phyloP scores from a whole-genome alignment of 64 coral and sea anemone species.

The Porites australiensis region DNA sequence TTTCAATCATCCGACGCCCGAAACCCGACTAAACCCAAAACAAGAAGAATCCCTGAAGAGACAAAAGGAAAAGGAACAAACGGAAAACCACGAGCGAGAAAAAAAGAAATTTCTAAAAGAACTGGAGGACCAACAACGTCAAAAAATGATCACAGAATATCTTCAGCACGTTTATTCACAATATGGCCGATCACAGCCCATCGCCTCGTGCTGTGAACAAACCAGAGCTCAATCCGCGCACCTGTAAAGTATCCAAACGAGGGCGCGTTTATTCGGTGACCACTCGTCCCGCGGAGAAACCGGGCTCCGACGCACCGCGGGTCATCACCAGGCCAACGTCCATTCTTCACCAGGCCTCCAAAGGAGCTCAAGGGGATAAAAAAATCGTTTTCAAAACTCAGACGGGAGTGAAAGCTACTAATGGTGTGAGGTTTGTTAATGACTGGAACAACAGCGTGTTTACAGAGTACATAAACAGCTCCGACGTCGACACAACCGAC shows the following conservation, averaged over 20 bases:
- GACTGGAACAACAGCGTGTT: slow-evolving; percentile 88
- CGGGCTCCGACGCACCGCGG: neutral
- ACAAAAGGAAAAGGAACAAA: slow-evolving; percentile 75
- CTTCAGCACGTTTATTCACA: slow-evolving; percentile 70
- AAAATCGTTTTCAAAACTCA: slow-evolving; percentile 52
- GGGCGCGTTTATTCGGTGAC: slow-evolving; percentile 64
- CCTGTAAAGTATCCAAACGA: slow-evolving; percentile 54
- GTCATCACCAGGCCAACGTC: slow-evolving; percentile 66
- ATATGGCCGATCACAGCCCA: neutral
- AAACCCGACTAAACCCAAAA: neutral
- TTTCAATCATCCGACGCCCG: too few relatives aligned
- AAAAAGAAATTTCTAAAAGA: slow-evolving; percentile 68
- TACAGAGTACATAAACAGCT: slow-evolving; percentile 89
- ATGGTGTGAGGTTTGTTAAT: slow-evolving; percentile 78
- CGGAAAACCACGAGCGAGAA: slow-evolving; percentile 61
- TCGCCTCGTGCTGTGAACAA: neutral
- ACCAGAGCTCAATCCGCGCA: neutral
- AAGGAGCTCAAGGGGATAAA: slow-evolving; percentile 36
- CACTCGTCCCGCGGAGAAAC: slow-evolving; percentile 32
- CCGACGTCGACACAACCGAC: slow-evolving; percentile 38
- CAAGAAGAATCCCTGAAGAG: slow-evolving; percentile 83
- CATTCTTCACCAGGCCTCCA: slow-evolving; percentile 51
- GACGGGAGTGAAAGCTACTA: neutral
- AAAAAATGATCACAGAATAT: slow-evolving; percentile 90
- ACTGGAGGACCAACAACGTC: slow-evolving; percentile 74